Conservation (phyloP, 2,888 invertebrate genomes). For the Mactromeris polynyma region DNA sequence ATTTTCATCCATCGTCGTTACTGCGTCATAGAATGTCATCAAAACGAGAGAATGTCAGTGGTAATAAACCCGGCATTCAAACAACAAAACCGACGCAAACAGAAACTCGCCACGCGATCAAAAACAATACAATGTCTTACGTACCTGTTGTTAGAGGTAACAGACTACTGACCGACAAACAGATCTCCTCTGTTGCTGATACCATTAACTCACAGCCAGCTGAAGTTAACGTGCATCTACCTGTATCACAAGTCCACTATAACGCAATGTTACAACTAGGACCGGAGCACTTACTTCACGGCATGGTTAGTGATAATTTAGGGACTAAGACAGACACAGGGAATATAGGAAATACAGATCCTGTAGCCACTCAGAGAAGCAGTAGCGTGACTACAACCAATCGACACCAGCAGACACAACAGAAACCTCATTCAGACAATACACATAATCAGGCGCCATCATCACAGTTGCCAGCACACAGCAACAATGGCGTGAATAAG, state of each 20-base stretch:
- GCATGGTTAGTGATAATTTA: not conserved
- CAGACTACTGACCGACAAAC: not conserved
- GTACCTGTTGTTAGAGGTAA: conserved; percentile 15
- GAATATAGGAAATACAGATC: not conserved
- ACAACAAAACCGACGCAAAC: not conserved
- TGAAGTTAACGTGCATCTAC: not conserved
- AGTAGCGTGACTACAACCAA: not conserved
- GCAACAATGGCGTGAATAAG: not conserved
- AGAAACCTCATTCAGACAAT: not conserved
- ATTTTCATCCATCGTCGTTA: conserved; percentile 33
- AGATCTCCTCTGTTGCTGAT: not conserved
- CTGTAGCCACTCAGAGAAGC: not conserved
- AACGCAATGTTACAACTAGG: conserved; percentile 16
- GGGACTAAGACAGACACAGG: not conserved
- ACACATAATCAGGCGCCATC: not conserved
- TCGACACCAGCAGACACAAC: not conserved
- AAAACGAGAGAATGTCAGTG: not conserved
- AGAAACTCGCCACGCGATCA: not conserved
- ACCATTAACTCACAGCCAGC: not conserved
- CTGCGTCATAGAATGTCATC: not conserved
- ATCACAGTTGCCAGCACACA: not conserved
- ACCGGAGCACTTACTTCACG: not conserved
- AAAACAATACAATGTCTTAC: not conserved
- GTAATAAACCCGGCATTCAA: not conserved
- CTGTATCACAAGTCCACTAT: not conserved